Evolutionary conservation across 2,888 invertebrate genomes (phyloP).

Genomic region (Acanthopleura granulata): DNA sequence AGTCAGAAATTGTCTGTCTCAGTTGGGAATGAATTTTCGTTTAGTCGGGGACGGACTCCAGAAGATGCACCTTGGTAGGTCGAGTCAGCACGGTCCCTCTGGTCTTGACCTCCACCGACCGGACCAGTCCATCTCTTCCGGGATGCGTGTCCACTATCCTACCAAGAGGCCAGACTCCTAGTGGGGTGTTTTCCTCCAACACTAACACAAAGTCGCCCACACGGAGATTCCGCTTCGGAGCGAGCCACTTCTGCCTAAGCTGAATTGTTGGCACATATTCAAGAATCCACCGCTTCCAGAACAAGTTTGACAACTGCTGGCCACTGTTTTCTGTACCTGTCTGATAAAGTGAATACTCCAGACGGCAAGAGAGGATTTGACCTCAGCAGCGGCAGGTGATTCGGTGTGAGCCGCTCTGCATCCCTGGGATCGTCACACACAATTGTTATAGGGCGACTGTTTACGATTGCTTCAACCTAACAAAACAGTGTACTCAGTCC

Average conservation of each 20-base stretch:
- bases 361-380: too few species aligned
- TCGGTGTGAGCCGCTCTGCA: conserved; percentile 1
- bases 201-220: neutral
- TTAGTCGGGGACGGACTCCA: too few species aligned
- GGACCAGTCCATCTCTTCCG: neutral
- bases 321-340: conserved; percentile 16
- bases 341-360: too few species aligned
- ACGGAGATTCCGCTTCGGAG: neutral
- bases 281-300: conserved; percentile 21
- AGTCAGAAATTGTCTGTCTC: too few species aligned
- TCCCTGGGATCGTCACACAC: conserved; percentile 8
- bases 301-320: conserved; percentile 17
- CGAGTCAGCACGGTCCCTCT: neutral
- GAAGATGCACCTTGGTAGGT: neutral
- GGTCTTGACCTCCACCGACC: neutral
- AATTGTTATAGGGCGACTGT: conserved; percentile 17
- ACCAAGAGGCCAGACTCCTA: neutral
- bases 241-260: neutral
- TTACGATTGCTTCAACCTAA: conserved; percentile 17
- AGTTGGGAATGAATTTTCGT: too few species aligned
- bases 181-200: neutral
- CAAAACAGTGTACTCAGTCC: conserved; percentile 14
- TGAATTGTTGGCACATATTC: conserved; percentile 19
- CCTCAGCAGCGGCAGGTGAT: neutral
- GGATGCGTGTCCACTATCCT: neutral